Base-by-base conservation (phyloP, 2,797 vertebrate genomes). In the Sardinella longiceps region DNA sequence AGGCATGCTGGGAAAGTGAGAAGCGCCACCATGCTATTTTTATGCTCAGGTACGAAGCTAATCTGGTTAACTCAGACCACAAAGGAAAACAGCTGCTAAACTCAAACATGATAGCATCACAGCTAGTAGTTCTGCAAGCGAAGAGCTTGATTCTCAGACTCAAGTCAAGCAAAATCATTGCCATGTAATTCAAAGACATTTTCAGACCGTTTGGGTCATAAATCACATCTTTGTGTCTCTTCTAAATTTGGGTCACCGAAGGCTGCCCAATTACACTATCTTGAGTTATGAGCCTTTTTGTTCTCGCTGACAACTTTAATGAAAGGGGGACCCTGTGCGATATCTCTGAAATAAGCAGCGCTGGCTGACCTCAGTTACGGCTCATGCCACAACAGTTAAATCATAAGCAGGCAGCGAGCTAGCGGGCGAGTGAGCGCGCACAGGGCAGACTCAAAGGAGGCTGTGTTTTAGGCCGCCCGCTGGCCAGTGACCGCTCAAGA, bases 1-100 rank as follows among this genome's bases (percentile, higher is more conserved):
- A 74, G 37, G 66, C 66, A 88, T 86, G 84, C 84, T 51, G 60
- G 28, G 84, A 84, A 84, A 81, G 81, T 87, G 86, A 83, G 25
- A 12, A 80, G 70, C 80, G 66, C 53, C 14, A 4, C 30, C 50
- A 56, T 83, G 82, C 83, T 87, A 86, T 86, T 86, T 88, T 81
- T 82, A 85, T 77, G 58, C 70, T 43, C 63, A 45, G 53, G 83
- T 84, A 77, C 84, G 58, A 46, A 83, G 14, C 12, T 81, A 88
- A 86, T 87, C 84, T 88, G 33, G 60, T 87, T 83, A 80, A 53
- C 60, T 80, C 80, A 82, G 74, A 80, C 77, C 66, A 33, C 66
- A 37, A 39, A 33, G 66, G 66, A 74, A 74, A 74, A 74, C 33
- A 74, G 50, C 80, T 60, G 39, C 84, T 84, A 45, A 53, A 85